Evolutionary conservation across 2,797 vertebrate species (phyloP).

Genomic region (Eospalax fontanierii): DNA sequence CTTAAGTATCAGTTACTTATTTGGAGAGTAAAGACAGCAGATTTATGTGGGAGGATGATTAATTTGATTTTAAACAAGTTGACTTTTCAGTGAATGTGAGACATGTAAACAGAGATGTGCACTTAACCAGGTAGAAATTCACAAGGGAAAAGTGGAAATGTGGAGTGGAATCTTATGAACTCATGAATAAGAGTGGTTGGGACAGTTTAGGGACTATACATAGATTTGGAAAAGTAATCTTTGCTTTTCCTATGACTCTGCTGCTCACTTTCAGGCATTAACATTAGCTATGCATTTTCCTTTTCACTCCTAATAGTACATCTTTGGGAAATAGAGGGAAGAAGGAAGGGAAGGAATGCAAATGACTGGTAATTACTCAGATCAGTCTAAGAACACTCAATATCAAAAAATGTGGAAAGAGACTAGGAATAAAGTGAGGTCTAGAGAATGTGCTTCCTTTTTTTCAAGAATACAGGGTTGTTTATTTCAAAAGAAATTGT

Average conservation of each 20-base stretch:
- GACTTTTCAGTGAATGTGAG: not conserved
- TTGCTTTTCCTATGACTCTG: not conserved
- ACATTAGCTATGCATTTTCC: not conserved
- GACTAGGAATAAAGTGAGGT: not conserved
- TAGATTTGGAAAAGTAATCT: not conserved
- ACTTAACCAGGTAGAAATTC: not conserved
- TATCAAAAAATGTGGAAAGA: not conserved
- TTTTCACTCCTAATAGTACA: not conserved
- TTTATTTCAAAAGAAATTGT: not conserved
- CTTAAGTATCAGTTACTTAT: not conserved
- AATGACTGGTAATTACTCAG: not conserved
- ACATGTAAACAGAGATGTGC: not conserved
- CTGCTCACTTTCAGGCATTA: not conserved
- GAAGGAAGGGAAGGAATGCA: not conserved
- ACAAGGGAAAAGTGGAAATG: not conserved
- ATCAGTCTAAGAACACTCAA: not conserved
- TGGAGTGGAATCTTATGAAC: not conserved
- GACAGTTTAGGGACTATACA: not conserved
- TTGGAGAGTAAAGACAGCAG: not conserved
- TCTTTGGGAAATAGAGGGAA: not conserved
- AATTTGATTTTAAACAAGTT: not conserved
- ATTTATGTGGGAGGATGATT: not conserved
- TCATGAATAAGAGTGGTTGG: not conserved
- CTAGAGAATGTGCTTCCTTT: not conserved
- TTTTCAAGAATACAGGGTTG: not conserved